A percentile compares a stretch with the other conserved stretches of the same genome.
Conservation (phyloP, 64 coral and sea anemone genomes). For the Stichodactyla mertensii region DNA sequence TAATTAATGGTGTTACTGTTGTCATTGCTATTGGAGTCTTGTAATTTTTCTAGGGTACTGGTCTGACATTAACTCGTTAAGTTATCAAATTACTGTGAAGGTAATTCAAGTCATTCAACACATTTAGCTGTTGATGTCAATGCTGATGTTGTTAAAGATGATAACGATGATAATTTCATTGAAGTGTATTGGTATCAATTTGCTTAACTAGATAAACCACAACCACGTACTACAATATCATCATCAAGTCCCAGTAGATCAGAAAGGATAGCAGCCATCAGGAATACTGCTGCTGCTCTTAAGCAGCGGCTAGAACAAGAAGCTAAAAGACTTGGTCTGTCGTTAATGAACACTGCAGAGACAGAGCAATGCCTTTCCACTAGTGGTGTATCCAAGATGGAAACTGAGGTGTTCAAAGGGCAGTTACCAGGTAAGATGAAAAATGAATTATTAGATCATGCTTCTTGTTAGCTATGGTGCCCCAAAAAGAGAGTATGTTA, state of each 20-base stretch:
- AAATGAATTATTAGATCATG: neutral
- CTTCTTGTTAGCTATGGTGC: too few relatives aligned
- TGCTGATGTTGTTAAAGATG: neutral
- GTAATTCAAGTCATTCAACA: too few relatives aligned
- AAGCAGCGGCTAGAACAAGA: slow-evolving; percentile 77
- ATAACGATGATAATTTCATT: neutral
- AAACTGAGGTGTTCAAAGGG: slow-evolving; percentile 19
- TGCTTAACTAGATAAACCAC: neutral
- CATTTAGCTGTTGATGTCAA: neutral
- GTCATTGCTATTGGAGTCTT: neutral
- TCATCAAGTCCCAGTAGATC: slow-evolving; percentile 52
- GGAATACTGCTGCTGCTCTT: slow-evolving; percentile 67
- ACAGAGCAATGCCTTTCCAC: neutral
- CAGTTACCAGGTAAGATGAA: neutral
- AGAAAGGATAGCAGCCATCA: slow-evolving; percentile 83
- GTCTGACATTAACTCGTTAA: too few relatives aligned
- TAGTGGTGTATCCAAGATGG: slow-evolving; percentile 7
- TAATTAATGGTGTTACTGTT: neutral
- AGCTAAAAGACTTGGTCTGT: slow-evolving; percentile 80
- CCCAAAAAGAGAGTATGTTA: too few relatives aligned
- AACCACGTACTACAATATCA: neutral
- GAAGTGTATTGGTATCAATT: neutral
- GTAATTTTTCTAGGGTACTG: neutral
- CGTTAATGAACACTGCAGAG: slow-evolving; percentile 24
- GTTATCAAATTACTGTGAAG: too few relatives aligned